A percentile compares a stretch with the other conserved stretches of the same genome.
These are phyloP conservation scores for Anomalospiza imberbis DNA, from an alignment of 2,797 vertebrate species.

Conservation along the genomic window DNA sequence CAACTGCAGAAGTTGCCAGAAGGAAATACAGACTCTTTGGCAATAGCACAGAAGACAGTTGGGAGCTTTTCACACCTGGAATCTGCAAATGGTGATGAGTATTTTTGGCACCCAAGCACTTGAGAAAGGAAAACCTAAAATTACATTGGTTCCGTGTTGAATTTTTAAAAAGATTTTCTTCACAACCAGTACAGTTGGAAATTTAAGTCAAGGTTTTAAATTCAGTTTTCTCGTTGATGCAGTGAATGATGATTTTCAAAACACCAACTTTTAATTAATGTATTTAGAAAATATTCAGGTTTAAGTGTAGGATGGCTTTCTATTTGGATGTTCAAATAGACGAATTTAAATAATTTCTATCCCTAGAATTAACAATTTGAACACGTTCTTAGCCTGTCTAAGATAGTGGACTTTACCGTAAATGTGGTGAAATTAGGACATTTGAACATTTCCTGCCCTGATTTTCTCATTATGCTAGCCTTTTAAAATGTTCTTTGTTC, in stretches of 20 bases:
- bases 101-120: neutral
- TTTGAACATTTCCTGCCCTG: neutral
- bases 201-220: neutral
- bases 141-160: neutral
- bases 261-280: neutral
- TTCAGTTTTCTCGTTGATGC: neutral
- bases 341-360: neutral
- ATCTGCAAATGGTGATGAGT: neutral
- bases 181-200: neutral
- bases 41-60: neutral
- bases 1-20: conserved; percentile 41
- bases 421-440: neutral
- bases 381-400: neutral
- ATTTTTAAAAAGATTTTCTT: neutral
- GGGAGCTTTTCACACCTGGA: conserved; percentile 50
- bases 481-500: neutral
- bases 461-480: neutral
- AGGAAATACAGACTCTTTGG: conserved; percentile 13
- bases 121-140: neutral
- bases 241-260: neutral
- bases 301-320: neutral
- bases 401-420: neutral
- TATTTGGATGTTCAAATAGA: neutral
- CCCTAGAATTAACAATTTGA: neutral
- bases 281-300: neutral